Percentiles rank a stretch among this genome's conserved stretches.
Evolutionary conservation across 1,140 invertebrate genomes (phyloP).

Genomic region (Bombus breviceps): DNA sequence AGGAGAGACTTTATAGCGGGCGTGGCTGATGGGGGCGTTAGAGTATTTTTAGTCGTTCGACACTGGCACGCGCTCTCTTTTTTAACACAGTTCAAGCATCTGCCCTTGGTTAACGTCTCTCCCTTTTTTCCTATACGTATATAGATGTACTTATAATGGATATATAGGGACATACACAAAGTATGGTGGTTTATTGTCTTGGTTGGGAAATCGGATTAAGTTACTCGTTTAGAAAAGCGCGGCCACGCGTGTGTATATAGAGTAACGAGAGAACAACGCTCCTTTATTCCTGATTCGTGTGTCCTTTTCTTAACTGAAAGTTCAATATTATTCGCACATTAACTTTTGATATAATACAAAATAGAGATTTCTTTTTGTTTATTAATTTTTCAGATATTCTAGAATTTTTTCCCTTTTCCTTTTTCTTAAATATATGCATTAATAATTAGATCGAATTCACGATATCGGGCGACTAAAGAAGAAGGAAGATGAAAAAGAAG

Average conservation of each 20-base stretch:
- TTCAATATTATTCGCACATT: too few species aligned
- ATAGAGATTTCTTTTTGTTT: too few species aligned
- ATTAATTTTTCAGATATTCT: not conserved
- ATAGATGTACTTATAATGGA: too few species aligned
- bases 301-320: too few species aligned
- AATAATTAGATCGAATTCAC: not conserved
- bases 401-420: not conserved
- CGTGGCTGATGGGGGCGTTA: slow-evolving; percentile 75
- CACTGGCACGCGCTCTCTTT: slow-evolving; percentile 76
- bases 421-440: not conserved
- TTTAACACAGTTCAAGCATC: slow-evolving; percentile 71
- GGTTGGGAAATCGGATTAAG: slow-evolving; percentile 67
- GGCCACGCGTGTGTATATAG: too few species aligned
- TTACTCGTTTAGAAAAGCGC: slow-evolving; percentile 60
- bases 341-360: too few species aligned
- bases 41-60: slow-evolving; percentile 79
- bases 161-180: not conserved
- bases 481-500: not conserved
- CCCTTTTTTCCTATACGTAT: slow-evolving; percentile 2
- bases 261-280: too few species aligned
- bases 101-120: slow-evolving; percentile 68
- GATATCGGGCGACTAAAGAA: not conserved
- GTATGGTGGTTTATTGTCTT: slow-evolving; percentile 65
- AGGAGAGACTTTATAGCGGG: slow-evolving; percentile 75
- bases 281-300: too few species aligned